phyloP scores from a whole-genome alignment of 2,797 vertebrate species.

The Euphonia xanthogaster region DNA sequence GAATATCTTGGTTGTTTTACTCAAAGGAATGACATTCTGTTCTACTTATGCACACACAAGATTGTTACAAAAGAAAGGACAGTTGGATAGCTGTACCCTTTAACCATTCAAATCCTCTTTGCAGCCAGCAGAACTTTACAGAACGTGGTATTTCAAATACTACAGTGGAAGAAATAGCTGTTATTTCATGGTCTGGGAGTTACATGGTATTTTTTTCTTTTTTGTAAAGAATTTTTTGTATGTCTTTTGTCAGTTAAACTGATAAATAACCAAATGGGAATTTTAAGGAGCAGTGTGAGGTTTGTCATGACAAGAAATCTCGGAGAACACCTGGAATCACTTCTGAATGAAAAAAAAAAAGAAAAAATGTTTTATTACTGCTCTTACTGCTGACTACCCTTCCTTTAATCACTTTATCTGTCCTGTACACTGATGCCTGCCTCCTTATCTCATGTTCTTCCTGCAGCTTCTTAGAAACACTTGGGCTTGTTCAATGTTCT shows the following conservation, averaged over 20 bases:
- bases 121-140: not conserved
- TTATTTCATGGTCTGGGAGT: not conserved
- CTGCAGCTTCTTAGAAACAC: not conserved
- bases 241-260: not conserved
- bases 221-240: not conserved
- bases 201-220: not conserved
- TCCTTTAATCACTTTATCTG: slow-evolving; percentile 56
- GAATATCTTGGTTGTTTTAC: not conserved
- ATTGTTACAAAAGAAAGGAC: not conserved
- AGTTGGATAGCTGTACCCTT: not conserved
- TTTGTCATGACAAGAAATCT: slow-evolving; percentile 20
- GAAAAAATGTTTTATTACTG: not conserved
- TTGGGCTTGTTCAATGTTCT: not conserved
- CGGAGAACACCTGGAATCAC: slow-evolving; percentile 3
- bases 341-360: not conserved
- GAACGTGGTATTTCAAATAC: not conserved
- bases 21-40: not conserved
- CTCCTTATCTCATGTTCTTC: slow-evolving; percentile 44
- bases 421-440: not conserved
- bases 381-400: slow-evolving; percentile 15
- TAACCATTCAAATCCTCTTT: not conserved
- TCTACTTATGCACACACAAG: not conserved
- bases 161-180: not conserved
- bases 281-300: not conserved
- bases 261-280: not conserved